Evolutionary conservation across 2,797 vertebrate genomes (phyloP), one percentile per base, ranked within the genome.

Genomic region (Fistularia commersonii): DNA sequence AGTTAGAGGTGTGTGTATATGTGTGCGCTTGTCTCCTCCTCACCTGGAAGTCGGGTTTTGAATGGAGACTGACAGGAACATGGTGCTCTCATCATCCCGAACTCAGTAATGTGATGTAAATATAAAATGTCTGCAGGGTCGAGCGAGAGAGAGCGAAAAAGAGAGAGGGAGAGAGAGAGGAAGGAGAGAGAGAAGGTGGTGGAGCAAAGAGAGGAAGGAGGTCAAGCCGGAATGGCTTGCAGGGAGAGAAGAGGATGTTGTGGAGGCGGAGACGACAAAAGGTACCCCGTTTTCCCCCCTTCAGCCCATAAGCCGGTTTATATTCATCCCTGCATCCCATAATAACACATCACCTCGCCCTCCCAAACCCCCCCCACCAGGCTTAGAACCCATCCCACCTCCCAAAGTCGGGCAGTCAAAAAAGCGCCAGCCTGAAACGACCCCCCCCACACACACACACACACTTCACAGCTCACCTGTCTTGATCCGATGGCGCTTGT

Each of bases 51-150:
- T 51, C 41, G 59, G 8, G 6, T 10, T 10, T 23, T 48, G 12
- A 45, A 64, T 68, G 0, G 5, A 72, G 60, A 66, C 61, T 74
- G 79, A 73, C 77, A 65, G 72, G 44, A 61, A 68, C 72, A 73
- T 32, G 1, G 51, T 11, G 32, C 62, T 67, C 64, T 74, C 74
- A 67, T 81, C 72, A 70, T 81, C 71, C 62, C 66, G 51, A 48
- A 42, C 55, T 49, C 47, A 47, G 53, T 77, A 63, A 78, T 63
- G 57, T 61, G 52, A 72, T 77, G 73, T 75, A 69, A 61, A 72
- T 72, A 61, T 64, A 45, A 64, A 74, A 71, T 51, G 60, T 66
- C 62, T 69, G 44, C 10, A 8, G 44, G 71, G 57, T 39, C 2
- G 11, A 44, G 32, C 1, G n/a, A 44, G 42, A 49, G 58, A 35